A percentile compares a stretch with the other conserved stretches of the same genome.
Conservation (phyloP, 1,140 invertebrate species). For the Drepana arcuata region DNA sequence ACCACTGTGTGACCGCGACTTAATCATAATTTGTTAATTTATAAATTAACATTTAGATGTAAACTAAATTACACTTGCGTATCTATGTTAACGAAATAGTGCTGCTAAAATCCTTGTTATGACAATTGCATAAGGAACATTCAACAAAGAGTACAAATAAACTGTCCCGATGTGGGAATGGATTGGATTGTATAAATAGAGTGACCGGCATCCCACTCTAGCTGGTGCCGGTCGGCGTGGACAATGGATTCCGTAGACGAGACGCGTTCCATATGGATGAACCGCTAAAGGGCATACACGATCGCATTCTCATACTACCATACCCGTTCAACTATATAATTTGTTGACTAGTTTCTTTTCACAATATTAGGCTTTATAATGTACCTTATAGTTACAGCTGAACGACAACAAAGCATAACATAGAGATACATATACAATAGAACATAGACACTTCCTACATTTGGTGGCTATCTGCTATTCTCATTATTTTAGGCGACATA, state of each 20-base stretch:
- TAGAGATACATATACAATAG: too few species aligned
- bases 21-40: too few species aligned
- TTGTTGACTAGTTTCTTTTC: too few species aligned
- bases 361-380: too few species aligned
- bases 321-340: constrained; percentile 12
- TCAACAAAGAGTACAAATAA: constrained; percentile 14
- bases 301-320: constrained; percentile 23
- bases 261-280: constrained; percentile 64
- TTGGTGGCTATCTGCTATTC: too few species aligned
- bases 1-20: too few species aligned
- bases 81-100: neutral
- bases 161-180: constrained; percentile 30
- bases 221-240: constrained; percentile 27
- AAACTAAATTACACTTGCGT: neutral
- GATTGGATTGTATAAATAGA: constrained; percentile 61
- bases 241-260: constrained; percentile 63
- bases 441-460: too few species aligned
- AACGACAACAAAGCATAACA: too few species aligned
- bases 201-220: constrained; percentile 18
- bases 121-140: constrained; percentile 20
- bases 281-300: constrained; percentile 44
- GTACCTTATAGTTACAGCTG: too few species aligned
- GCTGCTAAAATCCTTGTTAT: neutral
- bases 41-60: neutral
- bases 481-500: too few species aligned